Percentiles rank a stretch among this genome's conserved stretches.
These are phyloP conservation scores for Scortum barcoo DNA, from an alignment of 2,113 vertebrate genomes.

Conservation along the genomic window DNA sequence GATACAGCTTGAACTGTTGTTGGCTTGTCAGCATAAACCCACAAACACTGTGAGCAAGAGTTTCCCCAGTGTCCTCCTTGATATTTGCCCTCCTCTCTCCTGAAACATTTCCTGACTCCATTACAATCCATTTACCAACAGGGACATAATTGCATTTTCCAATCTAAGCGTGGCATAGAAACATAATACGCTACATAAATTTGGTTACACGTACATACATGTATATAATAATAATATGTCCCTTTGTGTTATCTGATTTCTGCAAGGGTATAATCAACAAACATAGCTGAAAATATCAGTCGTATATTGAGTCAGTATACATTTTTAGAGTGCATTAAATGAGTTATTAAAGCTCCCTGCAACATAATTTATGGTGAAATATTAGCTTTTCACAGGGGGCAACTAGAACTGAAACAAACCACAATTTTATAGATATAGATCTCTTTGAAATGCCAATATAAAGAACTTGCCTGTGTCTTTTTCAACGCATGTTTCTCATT, in stretches of 20 bases:
- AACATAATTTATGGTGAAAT: conserved; percentile 15
- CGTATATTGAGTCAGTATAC: too few relatives aligned
- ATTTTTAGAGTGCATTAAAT: conserved; percentile 25
- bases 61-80: background rate
- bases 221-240: conserved; percentile 21
- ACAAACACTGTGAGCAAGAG: conserved; percentile 24
- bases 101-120: conserved; percentile 17
- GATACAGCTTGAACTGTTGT: conserved; percentile 47
- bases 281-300: conserved; percentile 11
- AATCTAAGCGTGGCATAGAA: conserved; percentile 15
- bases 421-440: too few relatives aligned
- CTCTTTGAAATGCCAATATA: background rate
- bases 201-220: conserved; percentile 2
- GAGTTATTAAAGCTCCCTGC: conserved; percentile 6
- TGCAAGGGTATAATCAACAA: conserved; percentile 6
- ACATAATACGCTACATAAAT: conserved; percentile 39
- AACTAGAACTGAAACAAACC: background rate
- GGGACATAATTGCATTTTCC: conserved; percentile 48
- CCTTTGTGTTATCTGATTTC: conserved; percentile 38
- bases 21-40: conserved; percentile 18
- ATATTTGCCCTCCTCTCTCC: background rate
- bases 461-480: background rate
- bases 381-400: background rate
- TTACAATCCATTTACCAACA: conserved; percentile 38
- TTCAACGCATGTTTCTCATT: background rate